Evolutionary conservation across 92 coral and sea anemone genomes (phyloP).

Genomic region (Phenganax subtilis): DNA sequence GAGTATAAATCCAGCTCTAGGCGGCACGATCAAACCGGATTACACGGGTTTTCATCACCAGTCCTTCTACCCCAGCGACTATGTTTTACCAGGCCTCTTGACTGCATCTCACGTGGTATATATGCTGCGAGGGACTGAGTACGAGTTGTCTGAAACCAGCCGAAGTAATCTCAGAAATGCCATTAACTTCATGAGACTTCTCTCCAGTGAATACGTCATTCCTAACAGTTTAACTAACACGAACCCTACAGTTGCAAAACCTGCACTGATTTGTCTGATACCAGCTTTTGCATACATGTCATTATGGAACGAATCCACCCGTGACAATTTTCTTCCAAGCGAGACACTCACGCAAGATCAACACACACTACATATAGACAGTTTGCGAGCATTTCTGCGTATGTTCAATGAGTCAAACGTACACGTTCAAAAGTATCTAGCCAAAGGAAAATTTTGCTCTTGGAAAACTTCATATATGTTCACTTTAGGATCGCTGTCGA

Average conservation of each 20-base stretch:
- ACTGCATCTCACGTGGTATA: conserved; percentile 39
- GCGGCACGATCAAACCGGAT: conserved; percentile 72
- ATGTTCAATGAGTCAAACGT: conserved; percentile 33
- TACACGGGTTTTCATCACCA: conserved; percentile 54
- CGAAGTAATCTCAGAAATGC: conserved; percentile 53
- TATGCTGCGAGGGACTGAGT: conserved; percentile 35
- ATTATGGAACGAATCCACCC: conserved; percentile 19
- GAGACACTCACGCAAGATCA: conserved; percentile 21
- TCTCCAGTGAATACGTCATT: conserved; percentile 60
- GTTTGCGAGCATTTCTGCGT: conserved; percentile 31
- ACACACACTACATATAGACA: not conserved
- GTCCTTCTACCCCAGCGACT: conserved; percentile 32
- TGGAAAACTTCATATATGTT: conserved; percentile 7
- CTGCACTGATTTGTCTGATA: conserved; percentile 44
- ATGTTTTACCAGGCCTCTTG: conserved; percentile 36
- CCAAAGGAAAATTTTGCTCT: conserved; percentile 2
- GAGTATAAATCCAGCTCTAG: conserved; percentile 60
- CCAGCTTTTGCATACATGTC: conserved; percentile 29
- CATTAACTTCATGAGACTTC: conserved; percentile 46
- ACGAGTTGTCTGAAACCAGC: conserved; percentile 15
- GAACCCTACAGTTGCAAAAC: conserved; percentile 32
- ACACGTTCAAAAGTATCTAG: conserved; percentile 11
- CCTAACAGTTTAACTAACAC: conserved; percentile 55
- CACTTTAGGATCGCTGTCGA: conserved; percentile 24
- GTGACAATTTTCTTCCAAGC: conserved; percentile 11